Conservation (phyloP, 2,888 invertebrate species). For the Doris montereyensis region DNA sequence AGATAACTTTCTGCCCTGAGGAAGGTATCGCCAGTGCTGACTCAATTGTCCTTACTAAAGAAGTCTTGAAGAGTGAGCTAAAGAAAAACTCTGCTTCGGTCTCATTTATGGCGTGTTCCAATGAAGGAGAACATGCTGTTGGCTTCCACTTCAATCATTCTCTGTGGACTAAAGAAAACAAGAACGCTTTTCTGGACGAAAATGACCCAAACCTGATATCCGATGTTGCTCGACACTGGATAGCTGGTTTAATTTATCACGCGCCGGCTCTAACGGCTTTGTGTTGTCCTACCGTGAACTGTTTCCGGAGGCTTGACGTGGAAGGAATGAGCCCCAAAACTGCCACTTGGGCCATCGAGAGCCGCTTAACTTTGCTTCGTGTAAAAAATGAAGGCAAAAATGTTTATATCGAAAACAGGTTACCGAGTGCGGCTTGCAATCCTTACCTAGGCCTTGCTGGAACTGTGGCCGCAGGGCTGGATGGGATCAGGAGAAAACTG, state of each 20-base stretch:
- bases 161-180: conserved; percentile 12
- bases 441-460: conserved; percentile 46
- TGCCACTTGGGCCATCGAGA: conserved; percentile 43
- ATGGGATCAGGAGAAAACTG: conserved; percentile 43
- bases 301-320: conserved; percentile 38
- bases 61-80: conserved; percentile 22
- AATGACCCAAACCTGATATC: conserved; percentile 26
- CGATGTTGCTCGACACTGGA: conserved; percentile 40
- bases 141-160: conserved; percentile 42
- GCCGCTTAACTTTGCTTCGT: conserved; percentile 35
- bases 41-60: conserved; percentile 34
- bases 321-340: conserved; percentile 34
- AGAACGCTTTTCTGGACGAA: conserved; percentile 36
- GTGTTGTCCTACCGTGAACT: conserved; percentile 45
- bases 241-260: conserved; percentile 45
- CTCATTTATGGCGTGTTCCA: conserved; percentile 39
- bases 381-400: conserved; percentile 36
- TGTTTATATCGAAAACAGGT: conserved; percentile 46
- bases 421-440: conserved; percentile 43
- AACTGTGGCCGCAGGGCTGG: conserved; percentile 46
- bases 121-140: conserved; percentile 9
- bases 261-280: conserved; percentile 42
- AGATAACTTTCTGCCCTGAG: conserved; percentile 35
- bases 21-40: conserved; percentile 39
- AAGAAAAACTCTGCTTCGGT: conserved; percentile 14